Conservation (phyloP, 2,113 vertebrate species). For the Toxostoma redivivum region DNA sequence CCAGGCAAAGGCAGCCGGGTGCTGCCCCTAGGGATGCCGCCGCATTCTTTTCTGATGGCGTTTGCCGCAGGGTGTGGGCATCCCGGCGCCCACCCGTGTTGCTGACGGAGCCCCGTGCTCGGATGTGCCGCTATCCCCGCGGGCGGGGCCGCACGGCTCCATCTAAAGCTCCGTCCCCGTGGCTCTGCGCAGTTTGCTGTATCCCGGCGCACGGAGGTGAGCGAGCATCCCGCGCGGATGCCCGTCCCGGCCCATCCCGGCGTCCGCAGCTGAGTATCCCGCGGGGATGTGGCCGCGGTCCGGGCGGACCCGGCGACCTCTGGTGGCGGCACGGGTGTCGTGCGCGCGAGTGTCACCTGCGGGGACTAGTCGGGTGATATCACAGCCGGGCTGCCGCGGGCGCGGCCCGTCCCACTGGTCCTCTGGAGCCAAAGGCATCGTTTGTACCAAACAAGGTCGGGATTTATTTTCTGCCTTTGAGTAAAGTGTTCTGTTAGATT, state of each 20-base stretch:
- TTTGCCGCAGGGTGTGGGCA: background rate
- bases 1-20: background rate
- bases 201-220: background rate
- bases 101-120: background rate
- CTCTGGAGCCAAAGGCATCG: rapidly evolving
- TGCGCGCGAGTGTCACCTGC: background rate
- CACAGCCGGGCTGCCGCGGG: background rate
- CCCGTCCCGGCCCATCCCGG: too few relatives aligned
- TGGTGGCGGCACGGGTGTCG: background rate
- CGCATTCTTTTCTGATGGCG: background rate
- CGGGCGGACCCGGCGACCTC: background rate
- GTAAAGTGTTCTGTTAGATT: too few relatives aligned
- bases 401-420: rapidly evolving
- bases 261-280: background rate
- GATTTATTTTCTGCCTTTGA: too few relatives aligned
- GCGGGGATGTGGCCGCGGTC: background rate
- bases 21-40: background rate
- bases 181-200: rapidly evolving
- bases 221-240: background rate
- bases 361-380: background rate
- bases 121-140: background rate
- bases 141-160: background rate
- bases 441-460: background rate
- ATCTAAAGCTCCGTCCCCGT: rapidly evolving
- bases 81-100: background rate